A percentile compares a stretch with the other conserved stretches of the same genome.
These are phyloP conservation scores for Plemyria rubiginata DNA, from an alignment of 2,888 invertebrate genomes.

Conservation along the genomic window DNA sequence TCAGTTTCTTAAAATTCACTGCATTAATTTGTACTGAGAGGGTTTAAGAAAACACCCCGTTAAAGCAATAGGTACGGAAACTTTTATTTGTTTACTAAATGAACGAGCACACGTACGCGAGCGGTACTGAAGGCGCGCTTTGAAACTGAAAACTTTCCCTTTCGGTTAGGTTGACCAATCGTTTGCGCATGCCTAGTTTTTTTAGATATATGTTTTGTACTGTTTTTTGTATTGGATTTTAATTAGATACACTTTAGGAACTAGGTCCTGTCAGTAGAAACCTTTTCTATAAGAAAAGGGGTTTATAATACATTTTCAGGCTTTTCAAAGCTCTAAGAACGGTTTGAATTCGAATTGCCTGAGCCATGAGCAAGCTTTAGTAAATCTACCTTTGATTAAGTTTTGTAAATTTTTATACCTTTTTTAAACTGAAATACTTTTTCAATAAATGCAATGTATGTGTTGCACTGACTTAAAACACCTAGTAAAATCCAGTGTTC, in stretches of 20 bases:
- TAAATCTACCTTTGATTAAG: too few relatives aligned
- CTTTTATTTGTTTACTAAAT: conserved; percentile 14
- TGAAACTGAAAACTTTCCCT: conserved; percentile 63
- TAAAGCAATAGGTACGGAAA: background rate
- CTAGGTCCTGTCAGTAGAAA: background rate
- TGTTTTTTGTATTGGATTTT: background rate
- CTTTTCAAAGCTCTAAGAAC: too few relatives aligned
- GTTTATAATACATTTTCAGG: too few relatives aligned
- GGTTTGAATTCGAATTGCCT: too few relatives aligned
- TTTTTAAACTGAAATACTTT: too few relatives aligned
- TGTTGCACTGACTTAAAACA: too few relatives aligned
- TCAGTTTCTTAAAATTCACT: background rate
- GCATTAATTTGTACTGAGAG: background rate
- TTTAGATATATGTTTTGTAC: background rate
- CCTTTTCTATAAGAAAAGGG: too few relatives aligned
- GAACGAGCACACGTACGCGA: conserved; percentile 6
- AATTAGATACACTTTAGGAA: background rate
- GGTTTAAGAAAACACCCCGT: background rate
- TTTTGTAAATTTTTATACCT: too few relatives aligned
- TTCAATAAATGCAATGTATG: too few relatives aligned
- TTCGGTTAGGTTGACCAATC: conserved; percentile 45
- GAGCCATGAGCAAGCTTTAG: too few relatives aligned
- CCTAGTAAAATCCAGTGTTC: too few relatives aligned
- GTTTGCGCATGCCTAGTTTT: conserved; percentile 52
- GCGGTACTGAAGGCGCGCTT: conserved; percentile 44